A percentile compares a stretch with the other conserved stretches of the same genome.
These are phyloP conservation scores for Epizoanthus rinbou DNA, from an alignment of 92 coral and sea anemone species.

Conservation along the genomic window DNA sequence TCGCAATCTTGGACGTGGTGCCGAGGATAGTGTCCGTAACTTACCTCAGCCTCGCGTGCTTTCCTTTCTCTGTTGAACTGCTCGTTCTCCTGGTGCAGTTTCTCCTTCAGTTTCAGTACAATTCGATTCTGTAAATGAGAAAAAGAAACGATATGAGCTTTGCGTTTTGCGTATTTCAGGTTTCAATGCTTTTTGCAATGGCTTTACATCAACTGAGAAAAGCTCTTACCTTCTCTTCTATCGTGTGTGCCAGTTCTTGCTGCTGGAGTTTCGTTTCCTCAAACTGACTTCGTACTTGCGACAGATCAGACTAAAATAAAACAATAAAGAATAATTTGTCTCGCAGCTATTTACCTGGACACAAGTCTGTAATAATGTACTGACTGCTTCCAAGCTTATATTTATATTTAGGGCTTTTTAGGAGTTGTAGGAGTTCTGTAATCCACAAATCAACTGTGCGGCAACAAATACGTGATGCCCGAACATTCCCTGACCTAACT, in stretches of 20 bases:
- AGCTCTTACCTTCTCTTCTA: conserved; percentile 72
- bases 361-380: not conserved
- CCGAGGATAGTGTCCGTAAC: not conserved
- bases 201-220: not conserved
- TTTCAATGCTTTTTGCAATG: not conserved
- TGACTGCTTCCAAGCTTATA: too few species aligned
- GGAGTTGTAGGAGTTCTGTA: too few species aligned
- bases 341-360: too few species aligned
- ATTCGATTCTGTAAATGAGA: conserved; percentile 64
- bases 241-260: conserved; percentile 72
- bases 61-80: conserved; percentile 71
- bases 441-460: too few species aligned
- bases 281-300: conserved; percentile 65
- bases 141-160: not conserved
- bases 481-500: too few species aligned
- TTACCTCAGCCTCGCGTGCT: conserved; percentile 77
- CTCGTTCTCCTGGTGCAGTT: conserved; percentile 71
- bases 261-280: conserved; percentile 81
- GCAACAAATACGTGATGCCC: too few species aligned
- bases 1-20: not conserved
- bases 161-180: too few species aligned
- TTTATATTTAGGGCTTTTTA: too few species aligned
- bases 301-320: conserved; percentile 66
- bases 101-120: conserved; percentile 76
- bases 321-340: not conserved